Conservation (phyloP, 30 jellyfish, hydroid and myxozoan genomes). For the Turritopsis dohrnii region DNA sequence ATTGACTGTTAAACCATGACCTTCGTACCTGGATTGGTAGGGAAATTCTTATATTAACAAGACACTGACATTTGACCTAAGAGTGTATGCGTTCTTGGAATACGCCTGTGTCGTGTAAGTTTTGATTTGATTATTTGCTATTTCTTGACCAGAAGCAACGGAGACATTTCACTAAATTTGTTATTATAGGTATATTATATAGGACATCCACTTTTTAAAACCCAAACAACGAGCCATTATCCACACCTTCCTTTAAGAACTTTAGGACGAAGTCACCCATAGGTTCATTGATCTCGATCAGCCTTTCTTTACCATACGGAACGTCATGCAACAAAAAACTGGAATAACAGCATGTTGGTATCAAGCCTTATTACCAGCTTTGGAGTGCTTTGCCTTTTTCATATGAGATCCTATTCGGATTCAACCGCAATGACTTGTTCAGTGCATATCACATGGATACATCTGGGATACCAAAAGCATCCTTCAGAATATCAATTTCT, state of each 20-base stretch:
- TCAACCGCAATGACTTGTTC: not conserved
- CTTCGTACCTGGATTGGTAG: no score
- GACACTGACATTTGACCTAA: no score
- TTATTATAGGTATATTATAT: not conserved
- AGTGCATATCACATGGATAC: not conserved
- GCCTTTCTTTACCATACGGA: not conserved
- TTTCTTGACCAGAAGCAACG: not conserved
- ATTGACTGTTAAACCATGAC: no score
- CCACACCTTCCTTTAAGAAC: not conserved
- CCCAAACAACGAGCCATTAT: not conserved
- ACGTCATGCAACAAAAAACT: not conserved
- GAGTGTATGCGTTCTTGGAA: no score
- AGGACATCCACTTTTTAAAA: not conserved
- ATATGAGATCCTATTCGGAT: not conserved
- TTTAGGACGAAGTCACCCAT: not conserved
- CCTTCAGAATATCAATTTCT: slow-evolving; percentile 1
- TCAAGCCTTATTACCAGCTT: not conserved
- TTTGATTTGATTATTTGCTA: no score
- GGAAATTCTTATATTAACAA: no score
- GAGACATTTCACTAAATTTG: not conserved
- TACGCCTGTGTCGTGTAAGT: no score
- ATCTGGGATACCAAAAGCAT: not conserved
- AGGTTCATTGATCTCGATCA: not conserved
- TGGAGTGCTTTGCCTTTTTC: not conserved
- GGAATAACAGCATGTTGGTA: not conserved